Evolutionary conservation across 2,113 vertebrate genomes (phyloP), one percentile per base, ranked within the genome.

Genomic region (Apteryx owenii): DNA sequence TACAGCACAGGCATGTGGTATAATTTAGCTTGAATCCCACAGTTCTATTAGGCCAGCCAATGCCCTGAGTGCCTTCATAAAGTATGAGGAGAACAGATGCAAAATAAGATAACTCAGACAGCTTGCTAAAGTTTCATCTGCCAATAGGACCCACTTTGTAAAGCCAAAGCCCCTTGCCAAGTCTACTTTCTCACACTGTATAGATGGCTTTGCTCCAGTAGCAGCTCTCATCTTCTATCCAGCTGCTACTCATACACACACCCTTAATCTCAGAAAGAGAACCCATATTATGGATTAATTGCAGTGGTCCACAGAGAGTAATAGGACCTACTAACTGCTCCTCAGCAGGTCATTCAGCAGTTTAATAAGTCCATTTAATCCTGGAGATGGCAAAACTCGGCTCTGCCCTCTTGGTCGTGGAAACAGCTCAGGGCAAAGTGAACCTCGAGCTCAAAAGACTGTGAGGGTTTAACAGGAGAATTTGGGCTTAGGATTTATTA

Each of bases 111-210:
- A 88, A 83, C 21, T 95, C 68, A 95, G 79, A 93, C 88, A 96
- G 76, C 69, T 95, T 90, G 73, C 84, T 93, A 29, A 91, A 93
- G 70, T 93, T 83, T 96, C 78, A 72, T 92, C 84, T 95, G 81
- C 88, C 72, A 81, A 54, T 85, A 84, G 77, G 73, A 91, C 61
- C 62, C n/a, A 82, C 72, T 92, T 69, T 62, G 77, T 84, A 79
- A 19, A 88, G 83, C 23, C 88, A 87, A 53, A 97, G 71, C 42
- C 50, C 44, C 89, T 85, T 95, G 95, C 89, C 88, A 97, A 93
- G 79, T 77, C 94, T 95, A 33, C 81, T 91, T 97, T 83, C 87
- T 96, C 88, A 85, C 90, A 69, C 68, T 68, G 15, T 36, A 53
- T 22, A 44, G 75, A 78, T 88, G 84, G 88, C 76, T 1, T 28